These are phyloP conservation scores for Eubucco bourcierii DNA, from an alignment of 2,113 vertebrate species.

Conservation along the genomic window DNA sequence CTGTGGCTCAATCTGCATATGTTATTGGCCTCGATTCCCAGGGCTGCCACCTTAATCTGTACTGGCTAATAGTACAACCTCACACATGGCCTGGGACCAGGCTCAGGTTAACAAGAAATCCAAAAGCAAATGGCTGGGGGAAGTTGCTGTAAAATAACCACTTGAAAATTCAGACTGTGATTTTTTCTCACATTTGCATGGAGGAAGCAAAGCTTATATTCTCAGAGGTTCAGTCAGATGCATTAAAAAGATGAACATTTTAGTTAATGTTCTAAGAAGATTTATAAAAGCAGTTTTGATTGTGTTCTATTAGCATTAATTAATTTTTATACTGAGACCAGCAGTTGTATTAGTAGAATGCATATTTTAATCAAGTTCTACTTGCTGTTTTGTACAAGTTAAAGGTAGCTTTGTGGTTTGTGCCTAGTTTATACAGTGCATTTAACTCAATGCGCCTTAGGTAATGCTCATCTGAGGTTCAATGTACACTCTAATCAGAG, in stretches of 20 bases:
- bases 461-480: constrained; percentile 44
- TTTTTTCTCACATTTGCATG: constrained; percentile 67
- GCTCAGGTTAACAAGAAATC: constrained; percentile 54
- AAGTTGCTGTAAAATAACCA: constrained; percentile 58
- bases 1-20: constrained; percentile 37
- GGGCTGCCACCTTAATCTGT: constrained; percentile 61
- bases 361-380: constrained; percentile 77
- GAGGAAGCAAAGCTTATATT: constrained; percentile 71
- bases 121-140: constrained; percentile 56
- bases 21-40: constrained; percentile 57
- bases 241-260: constrained; percentile 79
- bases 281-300: constrained; percentile 78
- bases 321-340: constrained; percentile 77
- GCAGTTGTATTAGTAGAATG: constrained; percentile 66
- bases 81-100: constrained; percentile 48
- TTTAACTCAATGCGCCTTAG: constrained; percentile 29
- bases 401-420: constrained; percentile 63
- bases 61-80: constrained; percentile 54
- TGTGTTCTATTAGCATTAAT: constrained; percentile 80
- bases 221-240: constrained; percentile 72
- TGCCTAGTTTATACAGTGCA: constrained; percentile 20
- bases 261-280: constrained; percentile 80
- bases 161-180: constrained; percentile 56
- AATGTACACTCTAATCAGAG: constrained; percentile 32
- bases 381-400: constrained; percentile 47